These are phyloP conservation scores for Brachypterus glaber DNA, from an alignment of 2,888 invertebrate genomes.

Conservation along the genomic window DNA sequence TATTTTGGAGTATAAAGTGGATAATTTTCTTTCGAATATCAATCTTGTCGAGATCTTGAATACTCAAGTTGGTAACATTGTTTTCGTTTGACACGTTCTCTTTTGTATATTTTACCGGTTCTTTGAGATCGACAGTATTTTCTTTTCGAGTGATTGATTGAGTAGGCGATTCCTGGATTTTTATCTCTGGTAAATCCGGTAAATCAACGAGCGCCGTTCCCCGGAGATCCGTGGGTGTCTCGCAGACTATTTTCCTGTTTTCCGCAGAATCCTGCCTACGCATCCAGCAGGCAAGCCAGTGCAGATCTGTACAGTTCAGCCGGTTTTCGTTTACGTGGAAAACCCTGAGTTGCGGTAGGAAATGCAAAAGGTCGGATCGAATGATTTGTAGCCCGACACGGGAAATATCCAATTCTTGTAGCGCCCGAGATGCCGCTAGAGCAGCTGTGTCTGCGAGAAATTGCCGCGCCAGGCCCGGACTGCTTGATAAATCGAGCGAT, in stretches of 20 bases:
- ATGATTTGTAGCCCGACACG: slow-evolving; percentile 53
- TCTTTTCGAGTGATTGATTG: slow-evolving; percentile 7
- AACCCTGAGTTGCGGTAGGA: slow-evolving; percentile 58
- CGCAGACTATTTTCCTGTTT: slow-evolving; percentile 39
- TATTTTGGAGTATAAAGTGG: neutral
- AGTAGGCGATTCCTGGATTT: slow-evolving; percentile 8
- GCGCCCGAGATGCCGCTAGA: slow-evolving; percentile 58
- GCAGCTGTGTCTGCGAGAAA: slow-evolving; percentile 63
- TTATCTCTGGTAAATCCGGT: slow-evolving; percentile 24
- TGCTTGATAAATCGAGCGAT: slow-evolving; percentile 64
- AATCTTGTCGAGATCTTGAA: neutral
- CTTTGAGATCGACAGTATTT: slow-evolving; percentile 1
- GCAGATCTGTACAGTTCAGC: slow-evolving; percentile 58
- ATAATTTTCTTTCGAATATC: slow-evolving; percentile 1
- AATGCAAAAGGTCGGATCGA: slow-evolving; percentile 57
- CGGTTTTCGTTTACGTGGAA: slow-evolving; percentile 61
- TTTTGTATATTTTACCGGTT: neutral
- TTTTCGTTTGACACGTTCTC: slow-evolving; percentile 1
- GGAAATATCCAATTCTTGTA: slow-evolving; percentile 62
- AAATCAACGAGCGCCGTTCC: slow-evolving; percentile 36
- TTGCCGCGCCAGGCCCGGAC: slow-evolving; percentile 60
- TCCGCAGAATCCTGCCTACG: slow-evolving; percentile 41
- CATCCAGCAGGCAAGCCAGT: slow-evolving; percentile 63
- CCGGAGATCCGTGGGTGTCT: slow-evolving; percentile 35
- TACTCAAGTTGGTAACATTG: slow-evolving; percentile 4